Conservation (phyloP, 2,797 vertebrate genomes). For the Sparidentex hasta region DNA sequence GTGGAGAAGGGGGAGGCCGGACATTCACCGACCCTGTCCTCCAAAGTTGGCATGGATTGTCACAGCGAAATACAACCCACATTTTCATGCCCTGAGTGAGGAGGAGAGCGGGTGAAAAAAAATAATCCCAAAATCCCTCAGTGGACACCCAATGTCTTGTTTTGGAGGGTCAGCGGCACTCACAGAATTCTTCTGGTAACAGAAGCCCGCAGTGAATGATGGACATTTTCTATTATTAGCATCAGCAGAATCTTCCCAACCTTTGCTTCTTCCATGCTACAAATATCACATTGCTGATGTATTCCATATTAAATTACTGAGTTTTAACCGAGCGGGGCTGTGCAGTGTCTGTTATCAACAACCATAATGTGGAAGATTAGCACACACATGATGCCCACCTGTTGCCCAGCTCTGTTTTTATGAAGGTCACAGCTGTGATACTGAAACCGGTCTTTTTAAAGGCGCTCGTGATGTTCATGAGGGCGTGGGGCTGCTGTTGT, state of each 20-base stretch:
- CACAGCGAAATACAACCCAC: constrained; percentile 83
- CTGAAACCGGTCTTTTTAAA: constrained; percentile 86
- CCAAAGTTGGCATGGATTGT: constrained; percentile 79
- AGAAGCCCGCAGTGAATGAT: constrained; percentile 84
- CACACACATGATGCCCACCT: constrained; percentile 83
- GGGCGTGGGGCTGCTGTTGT: constrained; percentile 42
- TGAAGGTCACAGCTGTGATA: constrained; percentile 87
- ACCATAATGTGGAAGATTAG: constrained; percentile 90
- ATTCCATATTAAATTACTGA: constrained; percentile 88
- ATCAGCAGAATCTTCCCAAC: constrained; percentile 84
- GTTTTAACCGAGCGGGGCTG: constrained; percentile 84
- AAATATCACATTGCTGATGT: constrained; percentile 89
- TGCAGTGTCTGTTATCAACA: constrained; percentile 85
- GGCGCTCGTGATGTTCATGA: constrained; percentile 64
- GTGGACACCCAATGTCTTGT: constrained; percentile 81
- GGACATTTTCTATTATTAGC: constrained; percentile 86
- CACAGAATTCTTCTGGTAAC: constrained; percentile 87
- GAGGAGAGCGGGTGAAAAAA: constrained; percentile 70
- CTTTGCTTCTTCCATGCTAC: constrained; percentile 84
- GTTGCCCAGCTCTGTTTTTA: constrained; percentile 81
- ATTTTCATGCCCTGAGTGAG: constrained; percentile 71
- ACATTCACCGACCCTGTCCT: constrained; percentile 78
- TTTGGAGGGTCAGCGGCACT: constrained; percentile 81
- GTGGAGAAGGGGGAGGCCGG: constrained; percentile 40
- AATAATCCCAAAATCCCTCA: constrained; percentile 79